phyloP scores from a whole-genome alignment of 2,113 vertebrate species.

The Alethe diademata region DNA sequence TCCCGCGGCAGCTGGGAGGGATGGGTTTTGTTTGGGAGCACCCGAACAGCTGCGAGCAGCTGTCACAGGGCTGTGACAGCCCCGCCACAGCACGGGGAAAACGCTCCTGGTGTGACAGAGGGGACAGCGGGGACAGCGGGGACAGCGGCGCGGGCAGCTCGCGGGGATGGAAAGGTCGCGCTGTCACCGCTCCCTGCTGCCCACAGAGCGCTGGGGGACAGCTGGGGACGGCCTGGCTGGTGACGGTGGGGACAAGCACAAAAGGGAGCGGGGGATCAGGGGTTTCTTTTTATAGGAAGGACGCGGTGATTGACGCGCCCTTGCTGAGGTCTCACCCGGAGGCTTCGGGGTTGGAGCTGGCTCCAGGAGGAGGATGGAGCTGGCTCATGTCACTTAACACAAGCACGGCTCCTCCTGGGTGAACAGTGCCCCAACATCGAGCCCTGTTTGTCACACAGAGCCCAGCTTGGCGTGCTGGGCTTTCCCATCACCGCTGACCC shows the following conservation, averaged over 20 bases:
- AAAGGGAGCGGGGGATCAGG: neutral
- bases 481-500: neutral
- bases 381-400: neutral
- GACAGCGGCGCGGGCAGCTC: neutral
- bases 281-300: neutral
- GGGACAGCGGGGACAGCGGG: neutral
- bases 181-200: neutral
- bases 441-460: rapidly evolving
- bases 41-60: neutral
- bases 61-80: neutral
- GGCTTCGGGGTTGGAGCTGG: neutral
- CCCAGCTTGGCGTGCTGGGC: rapidly evolving
- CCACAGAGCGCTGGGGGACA: neutral
- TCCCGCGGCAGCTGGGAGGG: neutral
- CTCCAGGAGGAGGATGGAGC: neutral
- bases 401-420: neutral
- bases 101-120: rapidly evolving
- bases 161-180: neutral
- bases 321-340: neutral
- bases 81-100: rapidly evolving
- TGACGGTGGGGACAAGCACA: neutral
- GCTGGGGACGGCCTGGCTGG: neutral
- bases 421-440: neutral
- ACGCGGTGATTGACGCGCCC: neutral
- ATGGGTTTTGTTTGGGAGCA: neutral